Percentiles rank a stretch among this genome's conserved stretches.
Conservation (phyloP, 2,888 invertebrate species). For the Pammene fasciana region DNA sequence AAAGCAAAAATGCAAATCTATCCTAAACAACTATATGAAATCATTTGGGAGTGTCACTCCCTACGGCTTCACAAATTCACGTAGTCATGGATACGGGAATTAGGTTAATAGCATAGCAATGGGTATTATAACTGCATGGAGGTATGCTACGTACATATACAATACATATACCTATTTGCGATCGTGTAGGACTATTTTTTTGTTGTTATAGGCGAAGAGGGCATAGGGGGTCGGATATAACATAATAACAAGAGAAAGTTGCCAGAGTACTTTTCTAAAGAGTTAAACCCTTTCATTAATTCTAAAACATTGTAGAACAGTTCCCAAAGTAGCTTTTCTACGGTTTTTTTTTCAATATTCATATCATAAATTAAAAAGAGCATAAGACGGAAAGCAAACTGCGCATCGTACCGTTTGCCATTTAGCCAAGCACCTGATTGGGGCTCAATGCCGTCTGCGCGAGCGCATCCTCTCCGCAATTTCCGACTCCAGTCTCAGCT, state of each 20-base stretch:
- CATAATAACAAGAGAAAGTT: no score
- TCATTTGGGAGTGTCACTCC: constrained; percentile 16
- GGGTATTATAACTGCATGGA: constrained; percentile 5
- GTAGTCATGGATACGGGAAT: constrained; percentile 41
- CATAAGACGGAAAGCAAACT: constrained; percentile 19
- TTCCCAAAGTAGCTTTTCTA: no score
- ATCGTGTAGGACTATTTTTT: no score
- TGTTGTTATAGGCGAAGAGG: no score
- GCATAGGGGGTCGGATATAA: no score
- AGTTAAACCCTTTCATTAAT: no score
- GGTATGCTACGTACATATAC: neutral
- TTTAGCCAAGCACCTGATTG: constrained; percentile 68
- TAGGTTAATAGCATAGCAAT: constrained; percentile 3
- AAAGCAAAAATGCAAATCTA: constrained; percentile 45
- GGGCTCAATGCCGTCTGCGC: constrained; percentile 75
- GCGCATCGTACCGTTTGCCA: constrained; percentile 44
- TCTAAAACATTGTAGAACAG: no score
- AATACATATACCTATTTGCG: no score
- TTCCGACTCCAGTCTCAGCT: constrained; percentile 74
- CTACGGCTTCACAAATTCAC: neutral
- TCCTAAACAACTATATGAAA: constrained; percentile 41
- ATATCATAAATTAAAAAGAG: neutral
- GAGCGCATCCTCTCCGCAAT: constrained; percentile 74
- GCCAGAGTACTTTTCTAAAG: no score
- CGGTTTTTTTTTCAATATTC: no score